Conservation (phyloP, 1,140 invertebrate genomes). For the Radopholus similis region DNA sequence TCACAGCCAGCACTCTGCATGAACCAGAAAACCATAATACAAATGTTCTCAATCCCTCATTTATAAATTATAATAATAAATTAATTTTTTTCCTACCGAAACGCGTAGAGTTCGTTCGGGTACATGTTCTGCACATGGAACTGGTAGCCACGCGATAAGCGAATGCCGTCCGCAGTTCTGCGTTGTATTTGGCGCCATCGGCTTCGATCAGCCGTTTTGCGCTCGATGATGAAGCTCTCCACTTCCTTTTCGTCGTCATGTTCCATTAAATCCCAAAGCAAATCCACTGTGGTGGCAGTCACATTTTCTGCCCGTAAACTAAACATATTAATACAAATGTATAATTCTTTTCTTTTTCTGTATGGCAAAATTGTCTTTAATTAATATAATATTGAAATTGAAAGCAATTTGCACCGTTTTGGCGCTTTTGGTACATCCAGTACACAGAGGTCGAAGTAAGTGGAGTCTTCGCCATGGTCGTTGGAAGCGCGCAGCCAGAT, state of each 20-base stretch:
- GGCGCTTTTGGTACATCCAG: slow-evolving; percentile 50
- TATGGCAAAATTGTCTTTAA: too few species aligned
- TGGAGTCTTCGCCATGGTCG: slow-evolving; percentile 33
- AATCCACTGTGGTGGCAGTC: slow-evolving; percentile 22
- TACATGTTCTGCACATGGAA: neutral
- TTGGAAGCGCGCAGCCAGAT: slow-evolving; percentile 32
- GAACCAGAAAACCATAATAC: slow-evolving; percentile 65
- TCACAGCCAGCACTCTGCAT: slow-evolving; percentile 80
- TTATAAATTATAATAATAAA: too few species aligned
- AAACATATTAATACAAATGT: neutral
- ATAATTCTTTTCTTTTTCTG: neutral
- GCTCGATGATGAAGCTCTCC: slow-evolving; percentile 53
- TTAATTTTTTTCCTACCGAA: slow-evolving; percentile 66
- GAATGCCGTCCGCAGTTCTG: slow-evolving; percentile 7
- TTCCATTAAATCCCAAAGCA: slow-evolving; percentile 39
- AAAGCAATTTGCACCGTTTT: too few species aligned
- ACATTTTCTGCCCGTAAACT: slow-evolving; percentile 9
- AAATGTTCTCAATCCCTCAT: too few species aligned
- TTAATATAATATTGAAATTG: too few species aligned
- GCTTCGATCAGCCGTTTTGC: slow-evolving; percentile 51
- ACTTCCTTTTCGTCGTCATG: slow-evolving; percentile 35
- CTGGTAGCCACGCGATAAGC: too few species aligned
- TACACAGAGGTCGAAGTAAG: slow-evolving; percentile 38
- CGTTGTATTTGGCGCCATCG: slow-evolving; percentile 48
- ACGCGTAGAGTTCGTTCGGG: slow-evolving; percentile 22